These are phyloP conservation scores for Folsomia manolachei DNA, from an alignment of 2,888 invertebrate species.

Conservation along the genomic window DNA sequence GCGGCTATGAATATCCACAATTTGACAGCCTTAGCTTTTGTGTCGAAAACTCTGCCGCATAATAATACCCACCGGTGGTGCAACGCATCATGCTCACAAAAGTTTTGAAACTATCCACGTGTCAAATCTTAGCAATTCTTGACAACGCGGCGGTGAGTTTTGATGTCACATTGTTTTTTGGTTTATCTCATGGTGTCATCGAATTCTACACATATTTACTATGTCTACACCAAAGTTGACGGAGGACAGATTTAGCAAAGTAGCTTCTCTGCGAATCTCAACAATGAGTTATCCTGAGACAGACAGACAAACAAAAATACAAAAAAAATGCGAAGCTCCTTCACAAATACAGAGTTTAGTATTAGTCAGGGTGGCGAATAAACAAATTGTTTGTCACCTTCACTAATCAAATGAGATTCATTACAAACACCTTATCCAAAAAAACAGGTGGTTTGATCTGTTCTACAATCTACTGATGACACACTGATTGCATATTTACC, in stretches of 20 bases:
- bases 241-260: no score
- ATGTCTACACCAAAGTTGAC: neutral
- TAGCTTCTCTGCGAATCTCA: no score
- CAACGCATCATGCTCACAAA: neutral
- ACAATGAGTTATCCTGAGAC: no score
- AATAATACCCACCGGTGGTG: neutral
- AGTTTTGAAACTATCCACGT: neutral
- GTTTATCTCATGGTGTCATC: neutral
- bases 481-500: constrained; percentile 7
- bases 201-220: no score
- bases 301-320: no score
- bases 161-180: neutral
- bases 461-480: no score
- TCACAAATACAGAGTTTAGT: no score
- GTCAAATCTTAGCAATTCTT: neutral
- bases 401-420: constrained; percentile 5
- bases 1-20: no score
- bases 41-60: no score
- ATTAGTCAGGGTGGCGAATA: neutral
- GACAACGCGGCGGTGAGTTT: neutral
- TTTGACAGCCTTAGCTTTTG: no score
- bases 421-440: constrained; percentile 3
- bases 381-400: constrained; percentile 12
- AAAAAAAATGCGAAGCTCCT: no score
- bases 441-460: constrained; percentile 12